Evolutionary conservation across 2,113 vertebrate genomes (phyloP), one percentile per base, ranked within the genome.

Genomic region (Rynchops niger): DNA sequence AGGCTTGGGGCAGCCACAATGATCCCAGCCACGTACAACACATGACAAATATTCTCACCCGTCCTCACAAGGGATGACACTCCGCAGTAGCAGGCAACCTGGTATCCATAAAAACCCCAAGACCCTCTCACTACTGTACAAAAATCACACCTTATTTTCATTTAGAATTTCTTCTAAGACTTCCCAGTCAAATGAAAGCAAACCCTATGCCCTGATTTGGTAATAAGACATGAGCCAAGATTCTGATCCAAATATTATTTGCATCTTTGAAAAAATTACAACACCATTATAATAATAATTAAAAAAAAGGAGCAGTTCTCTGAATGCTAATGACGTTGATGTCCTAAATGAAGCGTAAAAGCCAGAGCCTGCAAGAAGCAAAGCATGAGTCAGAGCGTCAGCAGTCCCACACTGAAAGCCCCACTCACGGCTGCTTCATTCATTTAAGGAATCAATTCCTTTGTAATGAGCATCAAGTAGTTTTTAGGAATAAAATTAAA

Each of bases 401-500:
- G 91, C 80, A 89, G 73, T 40, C 61, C 67, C 82, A 43, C 74
- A 61, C 78, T 61, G 80, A 88, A 56, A 62, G 55, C 53, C 77
- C 76, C 87, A 49, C 86, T 88, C 86, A 70, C 2, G 72, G 92
- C 89, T 88, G 77, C 79, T 94, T 84, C 94, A 84, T 85, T 96
- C 94, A 84, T 92, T 95, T 94, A 83, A 91, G 91, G 82, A 94
- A 95, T 95, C 92, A 58, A 70, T 90, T 90, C 82, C 70, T 93
- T 65, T 89, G 36, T 59, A 89, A 94, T 38, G 59, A 94, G 83
- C 72, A 88, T 71, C 77, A 93, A 63, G 79, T 55, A 94, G 70
- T 42, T 95, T 91, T 93, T 79, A 82, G 55, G 82, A 72, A 59
- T 87, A 58, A 72, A 86, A 80, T 73, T 63, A 94, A 93, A 88